Evolutionary conservation across 2,888 invertebrate species (phyloP).

Genomic region (Priocnemis perturbator): DNA sequence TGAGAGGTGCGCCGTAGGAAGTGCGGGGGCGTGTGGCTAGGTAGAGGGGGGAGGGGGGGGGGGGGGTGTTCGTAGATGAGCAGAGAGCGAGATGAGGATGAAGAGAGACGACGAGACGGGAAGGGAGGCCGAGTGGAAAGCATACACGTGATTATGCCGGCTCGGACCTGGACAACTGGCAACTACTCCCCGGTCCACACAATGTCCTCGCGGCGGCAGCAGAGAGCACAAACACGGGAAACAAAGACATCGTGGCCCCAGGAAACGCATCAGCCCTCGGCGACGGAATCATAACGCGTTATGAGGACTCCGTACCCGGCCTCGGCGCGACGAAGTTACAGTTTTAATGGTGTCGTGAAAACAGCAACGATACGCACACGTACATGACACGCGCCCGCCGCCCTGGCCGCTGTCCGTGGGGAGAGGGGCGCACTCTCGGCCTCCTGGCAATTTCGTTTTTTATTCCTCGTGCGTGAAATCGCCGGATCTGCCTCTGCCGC

Average conservation of each 20-base stretch:
- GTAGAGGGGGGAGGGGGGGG: constrained; percentile 9
- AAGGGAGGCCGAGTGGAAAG: constrained; percentile 7
- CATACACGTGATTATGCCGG: constrained; percentile 52
- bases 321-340: constrained; percentile 58
- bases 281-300: constrained; percentile 64
- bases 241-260: constrained; percentile 66
- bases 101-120: constrained; percentile 17
- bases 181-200: constrained; percentile 28
- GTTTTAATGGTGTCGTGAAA: constrained; percentile 69
- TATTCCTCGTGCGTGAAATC: constrained; percentile 38
- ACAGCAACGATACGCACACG: constrained; percentile 48
- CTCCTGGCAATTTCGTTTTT: constrained; percentile 33
- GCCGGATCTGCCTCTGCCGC: constrained; percentile 29
- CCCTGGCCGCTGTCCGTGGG: constrained; percentile 4
- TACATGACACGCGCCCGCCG: constrained; percentile 14
- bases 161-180: constrained; percentile 48
- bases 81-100: neutral
- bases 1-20: constrained; percentile 21
- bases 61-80: constrained; percentile 11
- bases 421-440: constrained; percentile 21
- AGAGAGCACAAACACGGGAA: constrained; percentile 48
- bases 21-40: constrained; percentile 17
- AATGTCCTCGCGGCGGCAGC: constrained; percentile 22
- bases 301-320: constrained; percentile 51
- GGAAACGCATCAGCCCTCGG: constrained; percentile 63